A percentile compares a stretch with the other conserved stretches of the same genome.
Evolutionary conservation across 1,140 invertebrate genomes (phyloP).

Genomic region (Ceratoteleas bidentatus): DNA sequence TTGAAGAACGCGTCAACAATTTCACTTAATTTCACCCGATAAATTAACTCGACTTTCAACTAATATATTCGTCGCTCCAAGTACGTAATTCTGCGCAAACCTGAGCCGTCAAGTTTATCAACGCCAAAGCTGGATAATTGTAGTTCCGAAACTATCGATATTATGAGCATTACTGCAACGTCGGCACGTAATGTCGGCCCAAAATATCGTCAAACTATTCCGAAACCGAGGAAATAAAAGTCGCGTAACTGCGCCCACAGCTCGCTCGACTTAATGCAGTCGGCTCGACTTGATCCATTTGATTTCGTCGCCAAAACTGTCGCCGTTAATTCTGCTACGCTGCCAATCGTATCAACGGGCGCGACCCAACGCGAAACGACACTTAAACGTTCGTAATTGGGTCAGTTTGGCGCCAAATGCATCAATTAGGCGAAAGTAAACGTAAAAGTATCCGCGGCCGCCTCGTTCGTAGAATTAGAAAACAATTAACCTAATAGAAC

Average conservation of each 20-base stretch:
- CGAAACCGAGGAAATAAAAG: background rate
- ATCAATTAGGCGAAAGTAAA: too few relatives aligned
- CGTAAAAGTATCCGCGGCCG: too few relatives aligned
- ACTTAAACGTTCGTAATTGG: too few relatives aligned
- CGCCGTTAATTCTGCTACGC: too few relatives aligned
- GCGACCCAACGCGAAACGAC: too few relatives aligned
- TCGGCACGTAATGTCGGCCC: background rate
- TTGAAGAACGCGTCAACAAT: background rate
- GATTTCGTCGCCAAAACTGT: too few relatives aligned
- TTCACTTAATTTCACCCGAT: constrained; percentile 3
- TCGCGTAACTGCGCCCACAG: background rate
- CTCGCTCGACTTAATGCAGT: too few relatives aligned
- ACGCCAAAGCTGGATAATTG: constrained; percentile 32
- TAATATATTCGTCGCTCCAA: constrained; percentile 24
- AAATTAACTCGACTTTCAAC: constrained; percentile 22
- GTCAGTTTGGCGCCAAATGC: too few relatives aligned
- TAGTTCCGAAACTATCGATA: constrained; percentile 31
- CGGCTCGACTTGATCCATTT: too few relatives aligned
- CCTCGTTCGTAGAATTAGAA: too few relatives aligned
- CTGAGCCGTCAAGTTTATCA: constrained; percentile 41
- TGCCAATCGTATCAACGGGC: too few relatives aligned
- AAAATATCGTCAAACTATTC: constrained; percentile 7
- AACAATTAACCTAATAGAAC: too few relatives aligned
- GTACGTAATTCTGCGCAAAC: constrained; percentile 24
- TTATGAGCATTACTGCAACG: constrained; percentile 23